Conservation (phyloP, 1,140 invertebrate genomes). For the Tachypleus tridentatus region DNA sequence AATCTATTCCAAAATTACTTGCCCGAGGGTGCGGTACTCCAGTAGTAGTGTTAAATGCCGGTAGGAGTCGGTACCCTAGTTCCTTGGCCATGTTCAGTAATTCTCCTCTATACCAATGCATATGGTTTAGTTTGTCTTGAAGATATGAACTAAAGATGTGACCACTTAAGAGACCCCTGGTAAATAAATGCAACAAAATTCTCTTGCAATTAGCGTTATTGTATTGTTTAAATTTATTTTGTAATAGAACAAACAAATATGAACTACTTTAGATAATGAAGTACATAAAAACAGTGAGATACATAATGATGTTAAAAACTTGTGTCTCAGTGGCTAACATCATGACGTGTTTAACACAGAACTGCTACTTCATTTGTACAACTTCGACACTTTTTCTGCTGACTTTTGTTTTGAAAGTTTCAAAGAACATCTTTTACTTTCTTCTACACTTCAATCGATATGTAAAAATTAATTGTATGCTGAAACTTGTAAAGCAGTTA, state of each 20-base stretch:
- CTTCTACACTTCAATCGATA: no score
- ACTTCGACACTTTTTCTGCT: no score
- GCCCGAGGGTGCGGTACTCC: slow-evolving; percentile 92
- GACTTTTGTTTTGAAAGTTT: no score
- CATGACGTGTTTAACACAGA: no score
- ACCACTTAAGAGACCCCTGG: slow-evolving; percentile 76
- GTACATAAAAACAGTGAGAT: no score
- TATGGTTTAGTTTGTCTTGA: slow-evolving; percentile 54
- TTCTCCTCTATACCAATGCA: slow-evolving; percentile 87
- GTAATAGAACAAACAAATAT: neutral
- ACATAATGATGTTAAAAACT: no score
- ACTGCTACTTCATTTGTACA: no score
- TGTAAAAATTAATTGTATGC: no score
- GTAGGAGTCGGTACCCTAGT: slow-evolving; percentile 76
- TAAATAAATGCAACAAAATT: slow-evolving; percentile 25
- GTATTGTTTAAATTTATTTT: slow-evolving; percentile 2
- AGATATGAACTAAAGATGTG: slow-evolving; percentile 78
- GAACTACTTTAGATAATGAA: no score
- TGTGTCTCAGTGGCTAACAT: no score
- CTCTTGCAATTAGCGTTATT: slow-evolving; percentile 3
- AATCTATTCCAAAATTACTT: slow-evolving; percentile 22
- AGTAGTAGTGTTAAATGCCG: slow-evolving; percentile 96
- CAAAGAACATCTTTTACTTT: no score
- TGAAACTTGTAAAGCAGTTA: no score
- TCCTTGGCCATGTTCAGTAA: slow-evolving; percentile 82